These are phyloP conservation scores for Micrastur ruficollis DNA, from an alignment of 2,797 vertebrate species.

Conservation along the genomic window DNA sequence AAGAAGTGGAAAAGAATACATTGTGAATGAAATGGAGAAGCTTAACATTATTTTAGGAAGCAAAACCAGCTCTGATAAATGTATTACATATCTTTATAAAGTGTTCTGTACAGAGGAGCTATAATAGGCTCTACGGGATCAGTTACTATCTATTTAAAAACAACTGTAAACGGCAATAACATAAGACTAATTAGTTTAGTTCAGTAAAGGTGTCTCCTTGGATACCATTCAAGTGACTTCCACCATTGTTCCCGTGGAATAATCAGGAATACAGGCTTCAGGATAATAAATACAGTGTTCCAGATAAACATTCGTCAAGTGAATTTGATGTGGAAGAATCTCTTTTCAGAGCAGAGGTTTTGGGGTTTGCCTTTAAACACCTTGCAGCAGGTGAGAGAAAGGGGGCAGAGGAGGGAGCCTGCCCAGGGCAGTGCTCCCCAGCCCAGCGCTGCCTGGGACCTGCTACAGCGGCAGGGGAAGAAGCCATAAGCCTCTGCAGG, in stretches of 20 bases:
- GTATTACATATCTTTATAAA: neutral
- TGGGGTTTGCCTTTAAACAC: neutral
- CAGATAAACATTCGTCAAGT: neutral
- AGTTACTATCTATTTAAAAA: neutral
- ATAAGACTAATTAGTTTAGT: neutral
- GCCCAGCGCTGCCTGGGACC: neutral
- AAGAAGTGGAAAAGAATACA: neutral
- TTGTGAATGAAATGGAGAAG: neutral
- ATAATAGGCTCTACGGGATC: neutral
- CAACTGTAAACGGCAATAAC: neutral
- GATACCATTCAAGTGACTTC: neutral
- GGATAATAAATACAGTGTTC: neutral
- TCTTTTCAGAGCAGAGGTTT: neutral
- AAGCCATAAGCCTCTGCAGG: neutral
- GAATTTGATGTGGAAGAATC: neutral
- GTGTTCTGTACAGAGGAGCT: neutral
- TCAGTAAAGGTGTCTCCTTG: neutral
- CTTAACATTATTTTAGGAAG: neutral
- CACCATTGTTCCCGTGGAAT: neutral
- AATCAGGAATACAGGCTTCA: neutral
- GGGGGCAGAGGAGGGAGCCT: neutral
- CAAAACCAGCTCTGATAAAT: neutral
- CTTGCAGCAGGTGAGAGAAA: neutral
- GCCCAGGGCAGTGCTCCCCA: neutral
- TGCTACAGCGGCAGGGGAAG: neutral